phyloP scores from a whole-genome alignment of 2,888 invertebrate genomes.

The Acanthacorydalis orientalis region DNA sequence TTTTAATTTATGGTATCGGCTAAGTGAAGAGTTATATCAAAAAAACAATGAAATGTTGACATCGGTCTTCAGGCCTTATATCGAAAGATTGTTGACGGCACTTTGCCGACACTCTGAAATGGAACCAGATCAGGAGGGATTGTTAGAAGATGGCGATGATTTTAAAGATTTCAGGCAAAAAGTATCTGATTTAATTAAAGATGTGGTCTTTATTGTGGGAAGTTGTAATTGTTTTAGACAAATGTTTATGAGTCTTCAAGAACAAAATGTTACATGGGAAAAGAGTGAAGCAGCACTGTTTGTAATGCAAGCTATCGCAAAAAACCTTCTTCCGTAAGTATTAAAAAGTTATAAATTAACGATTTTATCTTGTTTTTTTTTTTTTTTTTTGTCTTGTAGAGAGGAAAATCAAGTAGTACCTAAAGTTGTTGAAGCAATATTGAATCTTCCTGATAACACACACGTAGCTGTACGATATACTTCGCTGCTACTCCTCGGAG shows the following conservation, averaged over 20 bases:
- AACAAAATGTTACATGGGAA: constrained; percentile 70
- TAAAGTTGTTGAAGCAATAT: constrained; percentile 80
- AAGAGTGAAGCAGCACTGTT: constrained; percentile 85
- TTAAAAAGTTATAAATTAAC: constrained; percentile 6
- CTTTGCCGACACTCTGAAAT: constrained; percentile 89
- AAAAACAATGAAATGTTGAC: constrained; percentile 68
- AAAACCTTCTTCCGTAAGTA: constrained; percentile 84
- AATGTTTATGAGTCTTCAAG: constrained; percentile 66
- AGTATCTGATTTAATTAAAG: constrained; percentile 86
- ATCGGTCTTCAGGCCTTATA: constrained; percentile 71
- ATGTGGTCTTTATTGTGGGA: constrained; percentile 91
- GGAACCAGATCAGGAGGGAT: constrained; percentile 82
- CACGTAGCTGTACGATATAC: constrained; percentile 83
- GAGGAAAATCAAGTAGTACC: constrained; percentile 86
- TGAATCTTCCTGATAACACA: constrained; percentile 60
- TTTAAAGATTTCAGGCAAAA: constrained; percentile 60
- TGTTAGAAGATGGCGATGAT: constrained; percentile 70
- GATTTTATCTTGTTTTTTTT: not conserved
- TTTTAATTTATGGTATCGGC: constrained; percentile 90
- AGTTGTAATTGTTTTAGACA: constrained; percentile 82
- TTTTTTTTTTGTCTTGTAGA: constrained; percentile 29
- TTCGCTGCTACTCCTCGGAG: constrained; percentile 72
- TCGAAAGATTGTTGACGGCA: constrained; percentile 77
- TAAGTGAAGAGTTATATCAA: constrained; percentile 88
- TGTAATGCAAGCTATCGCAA: constrained; percentile 88